Base-by-base conservation (phyloP, 2,113 vertebrate species). In the Forbesichthys papilliferus region DNA sequence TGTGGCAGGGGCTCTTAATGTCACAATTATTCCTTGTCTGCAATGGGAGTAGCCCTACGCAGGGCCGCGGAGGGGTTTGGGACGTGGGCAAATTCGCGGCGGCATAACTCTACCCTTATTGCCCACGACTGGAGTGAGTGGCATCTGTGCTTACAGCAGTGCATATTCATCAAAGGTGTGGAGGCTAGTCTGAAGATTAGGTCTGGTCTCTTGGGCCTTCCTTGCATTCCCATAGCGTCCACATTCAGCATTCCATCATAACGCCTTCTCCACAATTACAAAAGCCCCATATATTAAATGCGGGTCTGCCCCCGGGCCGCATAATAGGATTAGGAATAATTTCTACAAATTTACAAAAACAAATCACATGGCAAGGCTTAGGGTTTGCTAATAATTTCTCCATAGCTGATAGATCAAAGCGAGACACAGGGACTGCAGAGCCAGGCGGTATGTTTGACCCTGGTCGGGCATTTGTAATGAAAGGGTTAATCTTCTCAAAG, bases 261-360 rank as follows among this genome's bases (percentile, higher is more conserved):
- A 91, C 93, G 90, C 94, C 91, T 93, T 93, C 93, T 65, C 92
- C 92, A 89, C 91, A 89, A 91, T 93, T 95, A 96, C 94, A 96
- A 96, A 96, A 94, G 93, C 93, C 93, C 94, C 91, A 91, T 94
- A 95, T 94, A 94, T 94, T 96, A 96, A 93, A 95, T 95, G 94
- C 94, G 94, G 93, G 92, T 96, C 96, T 95, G 91, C 93, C 93
- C 93, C 93, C 90, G 85, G 87, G 93, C 92, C 92, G 95, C 93
- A 80, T 98, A 98, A 99, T 97, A 98, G 96, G 96, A 99, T 99
- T 98, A 98, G 94, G 93, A 96, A 96, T 97, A 94, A 97, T 97
- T 98, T 98, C 94, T 95, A 93, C 94, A 97, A 97, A 98, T 98
- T 97, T 97, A 94, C 95, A 96, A 99, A 98, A 98, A 98, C 94